phyloP scores from a whole-genome alignment of 2,888 invertebrate species.

The Adelognathus sp. region DNA sequence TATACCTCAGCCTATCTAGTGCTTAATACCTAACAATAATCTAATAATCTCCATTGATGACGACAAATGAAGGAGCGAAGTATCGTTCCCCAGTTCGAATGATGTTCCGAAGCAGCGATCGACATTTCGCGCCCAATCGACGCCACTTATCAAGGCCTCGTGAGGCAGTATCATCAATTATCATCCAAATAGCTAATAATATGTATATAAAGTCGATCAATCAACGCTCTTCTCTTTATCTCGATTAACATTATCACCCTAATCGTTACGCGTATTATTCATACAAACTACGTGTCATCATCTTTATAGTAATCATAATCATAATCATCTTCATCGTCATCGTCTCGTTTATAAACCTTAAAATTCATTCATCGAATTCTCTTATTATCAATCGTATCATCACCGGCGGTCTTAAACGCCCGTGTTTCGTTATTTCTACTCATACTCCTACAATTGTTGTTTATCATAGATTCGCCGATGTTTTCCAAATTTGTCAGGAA shows the following conservation, averaged over 20 bases:
- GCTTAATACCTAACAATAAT: constrained; percentile 65
- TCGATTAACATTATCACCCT: constrained; percentile 55
- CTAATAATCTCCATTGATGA: constrained; percentile 79
- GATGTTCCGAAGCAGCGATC: constrained; percentile 43
- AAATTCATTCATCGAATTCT: constrained; percentile 50
- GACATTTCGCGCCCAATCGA: constrained; percentile 58
- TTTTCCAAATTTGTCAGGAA: constrained; percentile 14
- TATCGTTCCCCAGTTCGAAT: constrained; percentile 35
- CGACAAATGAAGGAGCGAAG: constrained; percentile 56
- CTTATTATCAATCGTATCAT: constrained; percentile 42
- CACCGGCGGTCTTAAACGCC: constrained; percentile 39
- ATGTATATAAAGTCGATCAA: constrained; percentile 71
- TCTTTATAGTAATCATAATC: constrained; percentile 25
- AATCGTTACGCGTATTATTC: constrained; percentile 47
- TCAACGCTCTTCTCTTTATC: constrained; percentile 56
- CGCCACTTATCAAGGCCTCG: constrained; percentile 79
- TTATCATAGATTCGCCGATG: constrained; percentile 26
- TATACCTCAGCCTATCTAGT: constrained; percentile 58
- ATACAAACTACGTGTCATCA: constrained; percentile 45
- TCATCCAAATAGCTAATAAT: constrained; percentile 71
- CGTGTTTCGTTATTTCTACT: constrained; percentile 40
- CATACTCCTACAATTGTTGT: constrained; percentile 49
- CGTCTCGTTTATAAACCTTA: constrained; percentile 44
- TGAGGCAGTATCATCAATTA: constrained; percentile 78
- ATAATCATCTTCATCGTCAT: constrained; percentile 34